Conservation (phyloP, 2,888 invertebrate genomes). For the Drosophila melanocephala region DNA sequence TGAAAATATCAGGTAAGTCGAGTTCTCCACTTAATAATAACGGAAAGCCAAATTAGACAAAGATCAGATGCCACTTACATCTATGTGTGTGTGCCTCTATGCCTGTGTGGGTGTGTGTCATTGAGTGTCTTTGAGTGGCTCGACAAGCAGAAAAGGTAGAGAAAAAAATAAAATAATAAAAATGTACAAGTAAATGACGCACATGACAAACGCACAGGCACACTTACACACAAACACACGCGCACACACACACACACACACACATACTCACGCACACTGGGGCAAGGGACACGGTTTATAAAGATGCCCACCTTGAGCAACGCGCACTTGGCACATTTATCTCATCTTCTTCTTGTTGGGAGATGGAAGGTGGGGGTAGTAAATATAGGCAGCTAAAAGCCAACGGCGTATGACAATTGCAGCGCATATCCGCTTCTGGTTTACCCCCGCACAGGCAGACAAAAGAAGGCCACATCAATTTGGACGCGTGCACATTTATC, state of each 20-base stretch:
- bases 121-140: constrained; percentile 45
- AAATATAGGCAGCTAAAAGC: constrained; percentile 34
- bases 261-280: background rate
- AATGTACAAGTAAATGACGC: constrained; percentile 59
- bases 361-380: constrained; percentile 5
- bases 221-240: background rate
- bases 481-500: constrained; percentile 78
- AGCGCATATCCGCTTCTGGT: constrained; percentile 78
- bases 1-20: constrained; percentile 9
- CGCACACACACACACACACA: background rate
- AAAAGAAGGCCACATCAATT: constrained; percentile 72
- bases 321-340: constrained; percentile 43
- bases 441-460: constrained; percentile 25
- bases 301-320: constrained; percentile 55
- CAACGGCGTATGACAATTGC: constrained; percentile 74
- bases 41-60: constrained; percentile 56
- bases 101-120: background rate
- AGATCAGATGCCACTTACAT: constrained; percentile 52
- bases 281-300: constrained; percentile 47
- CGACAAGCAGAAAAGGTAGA: constrained; percentile 13
- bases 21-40: constrained; percentile 56
- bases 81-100: constrained; percentile 6
- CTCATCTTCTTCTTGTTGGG: background rate
- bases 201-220: constrained; percentile 27
- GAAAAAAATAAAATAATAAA: constrained; percentile 30